A percentile compares a stretch with the other conserved stretches of the same genome.
Evolutionary conservation across 2,113 vertebrate genomes (phyloP).

Genomic region (rat (Rattus norvegicus)): DNA sequence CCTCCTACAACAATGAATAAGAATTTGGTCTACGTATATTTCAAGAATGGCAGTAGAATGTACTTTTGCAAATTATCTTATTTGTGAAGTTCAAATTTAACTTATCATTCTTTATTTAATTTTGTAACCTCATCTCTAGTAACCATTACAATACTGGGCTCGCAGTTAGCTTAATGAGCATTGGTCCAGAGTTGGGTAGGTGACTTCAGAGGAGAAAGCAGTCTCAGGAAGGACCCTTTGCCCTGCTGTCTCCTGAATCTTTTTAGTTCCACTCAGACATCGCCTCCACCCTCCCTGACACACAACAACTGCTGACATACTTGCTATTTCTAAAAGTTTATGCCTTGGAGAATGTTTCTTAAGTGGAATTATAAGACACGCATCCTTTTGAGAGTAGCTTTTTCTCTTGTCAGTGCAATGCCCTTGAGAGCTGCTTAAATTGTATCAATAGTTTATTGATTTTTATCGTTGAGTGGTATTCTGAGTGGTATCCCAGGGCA

Average conservation of each 20-base stretch:
- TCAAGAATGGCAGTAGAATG: background rate
- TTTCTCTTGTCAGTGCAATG: background rate
- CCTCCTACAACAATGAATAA: background rate
- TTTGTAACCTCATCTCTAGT: background rate
- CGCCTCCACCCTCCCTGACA: background rate
- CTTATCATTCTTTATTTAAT: background rate
- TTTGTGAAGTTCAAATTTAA: background rate
- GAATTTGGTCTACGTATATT: background rate
- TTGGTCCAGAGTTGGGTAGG: background rate
- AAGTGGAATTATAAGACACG: background rate
- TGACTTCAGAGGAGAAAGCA: background rate
- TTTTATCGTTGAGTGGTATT: background rate
- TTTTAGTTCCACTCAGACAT: background rate
- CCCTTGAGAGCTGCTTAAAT: background rate
- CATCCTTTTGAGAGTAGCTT: background rate
- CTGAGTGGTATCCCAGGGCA: background rate
- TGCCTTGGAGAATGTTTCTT: background rate
- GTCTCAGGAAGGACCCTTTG: background rate
- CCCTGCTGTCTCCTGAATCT: background rate
- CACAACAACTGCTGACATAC: background rate
- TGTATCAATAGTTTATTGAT: constrained; percentile 2
- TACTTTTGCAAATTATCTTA: background rate
- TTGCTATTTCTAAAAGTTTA: background rate
- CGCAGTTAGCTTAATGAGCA: background rate
- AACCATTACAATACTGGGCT: background rate